Conservation (phyloP, 2,888 invertebrate species). For the Torymus aiolomorphi region DNA sequence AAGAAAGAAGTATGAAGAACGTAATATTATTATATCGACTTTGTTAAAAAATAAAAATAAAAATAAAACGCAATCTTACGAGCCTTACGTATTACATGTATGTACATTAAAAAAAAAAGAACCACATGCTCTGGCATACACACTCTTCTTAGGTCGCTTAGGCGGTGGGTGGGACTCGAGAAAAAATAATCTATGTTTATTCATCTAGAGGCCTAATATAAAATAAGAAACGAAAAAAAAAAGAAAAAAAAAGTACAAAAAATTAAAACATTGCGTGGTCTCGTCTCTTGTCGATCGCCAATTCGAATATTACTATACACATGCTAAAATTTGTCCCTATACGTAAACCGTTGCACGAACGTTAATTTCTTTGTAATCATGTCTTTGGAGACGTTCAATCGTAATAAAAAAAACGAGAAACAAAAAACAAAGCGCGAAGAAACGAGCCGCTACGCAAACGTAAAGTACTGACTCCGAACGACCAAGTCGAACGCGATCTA, state of each 20-base stretch:
- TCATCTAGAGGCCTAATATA: constrained; percentile 30
- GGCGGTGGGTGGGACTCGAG: constrained; percentile 58
- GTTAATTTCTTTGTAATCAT: constrained; percentile 54
- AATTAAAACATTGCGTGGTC: constrained; percentile 52
- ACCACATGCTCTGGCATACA: constrained; percentile 42
- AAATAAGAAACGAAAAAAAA: constrained; percentile 50
- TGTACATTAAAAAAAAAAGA: constrained; percentile 55
- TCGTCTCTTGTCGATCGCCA: constrained; percentile 50
- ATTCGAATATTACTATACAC: constrained; percentile 30
- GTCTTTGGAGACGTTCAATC: constrained; percentile 57
- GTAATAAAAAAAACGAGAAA: constrained; percentile 20
- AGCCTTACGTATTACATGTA: constrained; percentile 52
- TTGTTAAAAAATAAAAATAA: constrained; percentile 41
- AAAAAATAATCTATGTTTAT: constrained; percentile 44
- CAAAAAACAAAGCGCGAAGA: constrained; percentile 34
- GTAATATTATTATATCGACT: constrained; percentile 26
- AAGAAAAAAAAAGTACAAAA: constrained; percentile 58
- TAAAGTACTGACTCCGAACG: constrained; percentile 55
- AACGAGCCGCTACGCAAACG: constrained; percentile 45
- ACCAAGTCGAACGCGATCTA: constrained; percentile 37
- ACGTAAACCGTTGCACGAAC: too few relatives aligned
- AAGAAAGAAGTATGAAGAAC: constrained; percentile 18
- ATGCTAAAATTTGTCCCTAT: constrained; percentile 46
- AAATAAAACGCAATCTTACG: constrained; percentile 49
- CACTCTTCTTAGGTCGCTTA: constrained; percentile 56